Percentiles rank a stretch among this genome's conserved stretches.
Conservation (phyloP, 1,140 invertebrate species). For the Zaprionus tsacasi region DNA sequence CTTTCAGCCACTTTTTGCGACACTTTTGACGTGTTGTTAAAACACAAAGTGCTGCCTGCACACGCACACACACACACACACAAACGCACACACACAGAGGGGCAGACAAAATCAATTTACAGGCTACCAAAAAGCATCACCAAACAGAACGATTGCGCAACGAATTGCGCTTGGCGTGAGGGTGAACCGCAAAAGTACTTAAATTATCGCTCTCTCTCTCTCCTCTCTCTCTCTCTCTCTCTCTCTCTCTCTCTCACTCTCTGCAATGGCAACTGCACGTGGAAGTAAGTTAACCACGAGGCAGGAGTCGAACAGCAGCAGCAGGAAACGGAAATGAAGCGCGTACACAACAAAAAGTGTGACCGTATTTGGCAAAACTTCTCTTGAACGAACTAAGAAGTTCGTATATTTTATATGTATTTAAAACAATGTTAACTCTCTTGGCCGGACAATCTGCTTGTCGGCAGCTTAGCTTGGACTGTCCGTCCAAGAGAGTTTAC, state of each 20-base stretch:
- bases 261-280: constrained; percentile 24
- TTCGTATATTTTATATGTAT: too few species aligned
- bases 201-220: constrained; percentile 9
- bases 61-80: constrained; percentile 14
- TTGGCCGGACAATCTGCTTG: background rate
- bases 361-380: too few species aligned
- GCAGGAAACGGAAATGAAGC: constrained; percentile 71
- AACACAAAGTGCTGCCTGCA: constrained; percentile 68
- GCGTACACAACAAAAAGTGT: constrained; percentile 32
- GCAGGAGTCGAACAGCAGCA: background rate
- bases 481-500: background rate
- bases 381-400: too few species aligned
- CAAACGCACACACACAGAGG: background rate
- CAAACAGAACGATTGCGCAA: constrained; percentile 39
- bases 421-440: background rate
- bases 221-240: background rate
- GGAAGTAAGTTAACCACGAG: constrained; percentile 10
- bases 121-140: constrained; percentile 53
- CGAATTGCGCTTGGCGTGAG: constrained; percentile 16
- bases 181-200: constrained; percentile 24
- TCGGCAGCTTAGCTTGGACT: background rate
- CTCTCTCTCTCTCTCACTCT: background rate
- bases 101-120: constrained; percentile 72
- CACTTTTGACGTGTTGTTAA: constrained; percentile 69
- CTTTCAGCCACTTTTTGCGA: constrained; percentile 47